Conservation (phyloP, 2,888 invertebrate species). For the Chymomyza caudatula region DNA sequence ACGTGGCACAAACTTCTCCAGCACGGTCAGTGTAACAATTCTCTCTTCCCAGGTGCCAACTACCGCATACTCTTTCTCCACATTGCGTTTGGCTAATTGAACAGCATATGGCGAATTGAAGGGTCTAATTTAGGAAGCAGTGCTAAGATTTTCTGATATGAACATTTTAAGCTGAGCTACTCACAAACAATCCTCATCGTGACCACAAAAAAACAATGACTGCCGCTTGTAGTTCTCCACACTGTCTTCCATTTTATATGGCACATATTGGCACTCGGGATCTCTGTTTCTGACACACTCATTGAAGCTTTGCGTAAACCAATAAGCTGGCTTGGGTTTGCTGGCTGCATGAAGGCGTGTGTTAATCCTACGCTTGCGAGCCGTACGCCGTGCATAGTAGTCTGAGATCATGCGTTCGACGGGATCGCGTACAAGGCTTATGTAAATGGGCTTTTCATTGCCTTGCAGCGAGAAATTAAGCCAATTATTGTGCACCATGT, state of each 20-base stretch:
- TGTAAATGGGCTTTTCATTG: slow-evolving; percentile 88
- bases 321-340: slow-evolving; percentile 57
- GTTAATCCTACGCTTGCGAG: slow-evolving; percentile 82
- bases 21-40: slow-evolving; percentile 88
- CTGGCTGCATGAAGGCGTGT: slow-evolving; percentile 80
- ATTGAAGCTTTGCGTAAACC: slow-evolving; percentile 84
- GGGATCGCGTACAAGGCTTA: slow-evolving; percentile 92
- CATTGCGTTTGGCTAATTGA: slow-evolving; percentile 89
- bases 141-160: neutral
- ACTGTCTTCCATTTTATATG: slow-evolving; percentile 87
- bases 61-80: slow-evolving; percentile 91
- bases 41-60: slow-evolving; percentile 92
- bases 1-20: slow-evolving; percentile 89
- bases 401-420: slow-evolving; percentile 92
- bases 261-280: slow-evolving; percentile 87
- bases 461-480: slow-evolving; percentile 89
- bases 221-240: slow-evolving; percentile 90
- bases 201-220: slow-evolving; percentile 93
- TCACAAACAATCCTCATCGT: slow-evolving; percentile 88
- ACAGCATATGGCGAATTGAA: slow-evolving; percentile 89
- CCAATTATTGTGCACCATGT: slow-evolving; percentile 92
- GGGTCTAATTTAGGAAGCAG: slow-evolving; percentile 81
- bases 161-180: slow-evolving; percentile 75
- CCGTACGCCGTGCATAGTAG: slow-evolving; percentile 92
- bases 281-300: slow-evolving; percentile 89